Evolutionary conservation across 2,113 vertebrate genomes (phyloP).

Genomic region (Cebus imitator): DNA sequence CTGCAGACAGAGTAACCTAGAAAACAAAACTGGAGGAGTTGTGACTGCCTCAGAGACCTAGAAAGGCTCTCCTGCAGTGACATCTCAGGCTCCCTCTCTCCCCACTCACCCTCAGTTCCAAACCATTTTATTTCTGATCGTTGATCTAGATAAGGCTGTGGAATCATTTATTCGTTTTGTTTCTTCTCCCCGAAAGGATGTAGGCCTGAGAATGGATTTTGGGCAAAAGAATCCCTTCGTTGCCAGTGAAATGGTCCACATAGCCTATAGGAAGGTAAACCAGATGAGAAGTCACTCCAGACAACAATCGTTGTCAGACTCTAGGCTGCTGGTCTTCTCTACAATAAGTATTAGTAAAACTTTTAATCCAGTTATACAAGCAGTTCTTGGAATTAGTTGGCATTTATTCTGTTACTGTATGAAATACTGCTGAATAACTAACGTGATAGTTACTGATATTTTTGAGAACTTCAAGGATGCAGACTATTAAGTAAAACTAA

Average conservation of each 20-base stretch:
- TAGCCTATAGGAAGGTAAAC: not conserved
- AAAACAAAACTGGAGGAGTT: not conserved
- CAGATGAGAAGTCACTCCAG: not conserved
- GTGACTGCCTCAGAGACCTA: not conserved
- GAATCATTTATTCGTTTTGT: not conserved
- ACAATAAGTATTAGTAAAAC: conserved; percentile 56
- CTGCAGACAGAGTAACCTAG: not conserved
- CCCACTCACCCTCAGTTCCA: not conserved
- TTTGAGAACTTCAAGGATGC: conserved; percentile 59
- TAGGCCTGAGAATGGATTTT: not conserved
- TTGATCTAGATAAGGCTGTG: not conserved
- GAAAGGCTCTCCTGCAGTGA: rapidly evolving
- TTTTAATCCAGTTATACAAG: conserved; percentile 77
- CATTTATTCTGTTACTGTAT: conserved; percentile 65
- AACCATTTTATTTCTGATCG: not conserved
- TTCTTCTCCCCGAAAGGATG: not conserved
- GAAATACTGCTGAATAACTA: conserved; percentile 66
- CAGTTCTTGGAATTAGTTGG: conserved; percentile 47
- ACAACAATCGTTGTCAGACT: not conserved
- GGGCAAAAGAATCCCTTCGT: not conserved
- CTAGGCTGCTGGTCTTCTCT: conserved; percentile 22
- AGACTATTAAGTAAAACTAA: conserved; percentile 61
- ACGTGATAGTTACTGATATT: conserved; percentile 67
- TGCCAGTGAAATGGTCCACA: not conserved
- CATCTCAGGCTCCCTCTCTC: not conserved